Percentiles rank a stretch among this genome's conserved stretches.
These are phyloP conservation scores for Trachemys scripta DNA, from an alignment of 2,113 vertebrate genomes.

Conservation along the genomic window DNA sequence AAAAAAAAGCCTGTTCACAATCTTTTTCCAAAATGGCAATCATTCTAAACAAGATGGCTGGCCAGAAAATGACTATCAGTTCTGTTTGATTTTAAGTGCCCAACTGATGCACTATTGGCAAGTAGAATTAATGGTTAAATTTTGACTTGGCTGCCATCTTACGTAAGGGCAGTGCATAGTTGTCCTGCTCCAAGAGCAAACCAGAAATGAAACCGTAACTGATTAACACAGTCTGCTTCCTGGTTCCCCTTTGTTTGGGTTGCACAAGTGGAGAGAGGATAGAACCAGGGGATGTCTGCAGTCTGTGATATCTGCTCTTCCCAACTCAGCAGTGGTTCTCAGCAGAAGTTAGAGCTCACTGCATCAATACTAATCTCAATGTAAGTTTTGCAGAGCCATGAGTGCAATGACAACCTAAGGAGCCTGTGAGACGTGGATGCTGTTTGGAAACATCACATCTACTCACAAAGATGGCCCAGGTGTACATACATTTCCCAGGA, in stretches of 20 bases:
- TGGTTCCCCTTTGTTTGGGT: not conserved
- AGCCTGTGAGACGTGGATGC: not conserved
- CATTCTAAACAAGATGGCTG: not conserved
- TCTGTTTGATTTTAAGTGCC: not conserved
- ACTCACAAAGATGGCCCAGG: not conserved
- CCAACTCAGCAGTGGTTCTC: not conserved
- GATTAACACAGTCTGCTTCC: not conserved
- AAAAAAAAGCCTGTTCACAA: not conserved
- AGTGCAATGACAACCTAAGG: not conserved
- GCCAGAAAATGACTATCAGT: not conserved
- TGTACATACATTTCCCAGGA: not conserved
- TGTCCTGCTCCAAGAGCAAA: not conserved
- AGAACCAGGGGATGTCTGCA: not conserved
- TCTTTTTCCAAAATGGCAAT: not conserved
- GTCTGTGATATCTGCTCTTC: not conserved
- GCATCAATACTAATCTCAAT: not conserved
- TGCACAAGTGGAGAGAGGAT: not conserved
- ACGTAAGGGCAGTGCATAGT: not conserved
- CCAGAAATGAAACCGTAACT: not conserved
- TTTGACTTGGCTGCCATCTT: not conserved
- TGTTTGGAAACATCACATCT: not conserved
- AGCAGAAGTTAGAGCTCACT: not conserved
- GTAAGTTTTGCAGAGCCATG: fast-evolving
- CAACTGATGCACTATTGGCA: not conserved
- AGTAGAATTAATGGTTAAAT: not conserved